Evolutionary conservation across 2,113 vertebrate species (phyloP), one percentile per base, ranked within the genome.

Genomic region (Amazona guildingii): DNA sequence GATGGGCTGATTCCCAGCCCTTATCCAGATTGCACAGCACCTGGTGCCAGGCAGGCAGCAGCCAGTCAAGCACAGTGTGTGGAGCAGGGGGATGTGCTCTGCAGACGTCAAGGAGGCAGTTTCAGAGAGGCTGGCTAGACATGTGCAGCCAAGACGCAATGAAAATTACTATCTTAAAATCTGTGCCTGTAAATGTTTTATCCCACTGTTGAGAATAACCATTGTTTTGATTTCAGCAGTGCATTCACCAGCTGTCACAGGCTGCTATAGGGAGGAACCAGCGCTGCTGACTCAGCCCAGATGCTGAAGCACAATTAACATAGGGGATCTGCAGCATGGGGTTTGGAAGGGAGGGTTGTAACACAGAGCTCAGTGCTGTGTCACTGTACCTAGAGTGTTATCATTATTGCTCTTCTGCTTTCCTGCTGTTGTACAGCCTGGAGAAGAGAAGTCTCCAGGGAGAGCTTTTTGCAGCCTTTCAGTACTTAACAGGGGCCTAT

Each of bases 61-160:
- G 35, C 89, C 1, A 1, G 7, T 44, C 27, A 31, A 21, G 28
- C 1, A 0, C 0, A 0, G 68, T 3, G 0, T 52, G 6, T 0
- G 0, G 28, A 74, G 76, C 5, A 0, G 2, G 2, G n/a, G 29
- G 27, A n/a, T 0, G 0, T 0, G 0, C 23, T 82, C 1, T 25
- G 41, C 49, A 12, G 24, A 13, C 6, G 0, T 76, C 72, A 49
- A 16, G 12, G 43, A 77, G 41, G 46, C 2, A 2, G 8, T n/a
- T 74, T 55, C 1, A 10, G 43, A 28, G 10, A 2, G 0, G 0
- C 66, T 85, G 55, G 13, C 44, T 29, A 18, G 37, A 17, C 39
- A 64, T 17, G 43, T 19, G 39, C 39, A 83, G 66, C 37, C 54
- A 49, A 57, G 41, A 8, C 11, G 54, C 41, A 11, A 0, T 20